Evolutionary conservation across 2,888 invertebrate species (phyloP).

Genomic region (Microctonus hyperodae): DNA sequence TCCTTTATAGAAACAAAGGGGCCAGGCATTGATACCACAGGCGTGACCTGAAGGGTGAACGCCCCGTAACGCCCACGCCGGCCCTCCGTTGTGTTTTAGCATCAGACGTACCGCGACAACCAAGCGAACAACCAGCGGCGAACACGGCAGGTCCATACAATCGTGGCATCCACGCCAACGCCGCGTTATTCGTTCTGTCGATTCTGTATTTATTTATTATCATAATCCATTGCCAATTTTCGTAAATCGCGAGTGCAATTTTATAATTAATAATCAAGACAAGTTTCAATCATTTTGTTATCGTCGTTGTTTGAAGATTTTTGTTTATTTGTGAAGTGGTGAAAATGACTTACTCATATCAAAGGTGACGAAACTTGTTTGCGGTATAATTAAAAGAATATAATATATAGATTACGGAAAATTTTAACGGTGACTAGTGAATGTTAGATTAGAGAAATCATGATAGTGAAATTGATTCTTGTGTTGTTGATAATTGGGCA

Average conservation of each 20-base stretch:
- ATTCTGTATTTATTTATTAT: neutral
- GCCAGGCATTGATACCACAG: slow-evolving; percentile 21
- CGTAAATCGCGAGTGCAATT: neutral
- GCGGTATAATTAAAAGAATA: no score
- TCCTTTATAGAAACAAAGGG: slow-evolving; percentile 5
- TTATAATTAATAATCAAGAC: neutral
- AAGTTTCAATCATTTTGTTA: neutral
- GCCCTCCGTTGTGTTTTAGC: slow-evolving; percentile 51
- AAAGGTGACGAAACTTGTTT: neutral
- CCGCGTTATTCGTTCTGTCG: neutral
- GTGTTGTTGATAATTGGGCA: neutral
- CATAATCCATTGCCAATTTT: neutral
- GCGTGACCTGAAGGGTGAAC: slow-evolving; percentile 29
- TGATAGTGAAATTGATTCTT: neutral
- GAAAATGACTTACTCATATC: neutral
- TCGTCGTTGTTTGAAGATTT: neutral
- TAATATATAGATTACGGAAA: neutral
- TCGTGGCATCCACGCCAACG: slow-evolving; percentile 26
- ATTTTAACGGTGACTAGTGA: neutral
- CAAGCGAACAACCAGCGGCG: slow-evolving; percentile 60
- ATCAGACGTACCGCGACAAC: slow-evolving; percentile 62
- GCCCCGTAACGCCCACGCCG: slow-evolving; percentile 52
- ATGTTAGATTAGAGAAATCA: neutral
- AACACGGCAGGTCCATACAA: slow-evolving; percentile 47
- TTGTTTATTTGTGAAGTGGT: neutral